Conservation (phyloP, 2,797 vertebrate species). For the Siniperca obscura region DNA sequence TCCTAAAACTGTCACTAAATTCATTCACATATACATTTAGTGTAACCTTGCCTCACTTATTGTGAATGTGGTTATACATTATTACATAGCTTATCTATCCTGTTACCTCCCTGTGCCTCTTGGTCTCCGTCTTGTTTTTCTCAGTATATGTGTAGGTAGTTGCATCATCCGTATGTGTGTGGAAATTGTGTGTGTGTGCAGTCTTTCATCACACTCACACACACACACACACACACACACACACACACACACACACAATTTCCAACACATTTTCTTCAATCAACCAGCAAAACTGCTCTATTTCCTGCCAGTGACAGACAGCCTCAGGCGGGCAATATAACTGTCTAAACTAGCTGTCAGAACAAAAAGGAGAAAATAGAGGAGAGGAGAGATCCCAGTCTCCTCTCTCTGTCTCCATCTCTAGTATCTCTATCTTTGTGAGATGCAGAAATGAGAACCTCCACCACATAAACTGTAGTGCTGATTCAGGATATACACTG, state of each 20-base stretch:
- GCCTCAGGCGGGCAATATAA: slow-evolving; percentile 70
- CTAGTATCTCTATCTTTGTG: not conserved
- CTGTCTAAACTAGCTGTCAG: slow-evolving; percentile 58
- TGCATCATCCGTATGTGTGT: not conserved
- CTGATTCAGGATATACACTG: slow-evolving; percentile 4
- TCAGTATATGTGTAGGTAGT: not conserved
- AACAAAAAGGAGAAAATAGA: slow-evolving; percentile 21
- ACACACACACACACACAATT: slow-evolving; percentile 1
- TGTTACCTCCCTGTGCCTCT: not conserved
- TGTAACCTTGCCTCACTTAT: not conserved
- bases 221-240: not conserved
- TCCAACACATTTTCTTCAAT: slow-evolving; percentile 50
- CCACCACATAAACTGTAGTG: not conserved
- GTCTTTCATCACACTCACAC: too few relatives aligned
- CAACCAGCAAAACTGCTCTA: slow-evolving; percentile 48
- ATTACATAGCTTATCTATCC: not conserved
- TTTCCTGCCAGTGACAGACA: slow-evolving; percentile 69
- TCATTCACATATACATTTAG: not conserved
- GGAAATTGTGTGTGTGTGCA: slow-evolving; percentile 7
- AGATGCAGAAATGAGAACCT: slow-evolving; percentile 8
- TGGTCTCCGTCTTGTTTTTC: not conserved
- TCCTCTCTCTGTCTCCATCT: not conserved
- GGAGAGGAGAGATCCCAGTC: not conserved
- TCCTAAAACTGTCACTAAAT: not conserved
- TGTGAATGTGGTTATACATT: not conserved